Base-by-base conservation (phyloP, 2,888 invertebrate genomes). In the Dermolepida albohirtum region DNA sequence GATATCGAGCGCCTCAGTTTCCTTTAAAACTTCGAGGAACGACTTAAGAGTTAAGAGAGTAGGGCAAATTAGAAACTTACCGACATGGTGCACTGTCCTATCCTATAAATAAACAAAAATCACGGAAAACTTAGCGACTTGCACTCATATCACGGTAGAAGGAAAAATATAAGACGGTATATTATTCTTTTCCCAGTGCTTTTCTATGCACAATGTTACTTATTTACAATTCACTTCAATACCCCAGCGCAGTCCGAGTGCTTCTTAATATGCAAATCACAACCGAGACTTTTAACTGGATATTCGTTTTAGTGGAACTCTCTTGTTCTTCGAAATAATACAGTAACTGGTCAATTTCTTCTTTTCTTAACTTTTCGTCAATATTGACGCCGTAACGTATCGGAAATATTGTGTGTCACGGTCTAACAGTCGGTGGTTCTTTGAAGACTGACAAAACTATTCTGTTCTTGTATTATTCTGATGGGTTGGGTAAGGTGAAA, bases 401-500 rank as follows among this genome's bases (percentile, higher is more conserved):
- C 2, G 29, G 27, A 17, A 44, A 59, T 34, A 29, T 59, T 12
- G 44, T 59, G 10, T 59, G 47, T 47, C 47, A 59, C 59, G 47
- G 47, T 44, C 16, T 59, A 47, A 59, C 47, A 47, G 34, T 27
- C 59, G 65, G 50, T 51, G 65, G 59, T 65, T 59, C 59, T 65
- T 66, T 43, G 47, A 47, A 41, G 62, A 69, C 69, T 69, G 64
- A 59, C 57, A 49, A 57, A 59, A 49, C 41, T 50, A 50, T 66
- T 49, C 66, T 55, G 50, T 29, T 67, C 64, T 68, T 64, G 64
- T 49, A 57, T 68, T 50, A 51, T 41, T 59, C 59, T 17, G 41
- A 66, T 69, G 69, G 69, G 69, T 69, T 69, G 69, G 69, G 69
- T 67, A 65, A 69, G 69, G 69, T 69, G 69, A 69, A 69, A 69